Percentiles rank a stretch among this genome's conserved stretches.
These are phyloP conservation scores for Anseranas semipalmata DNA, from an alignment of 2,113 vertebrate species.

Conservation along the genomic window DNA sequence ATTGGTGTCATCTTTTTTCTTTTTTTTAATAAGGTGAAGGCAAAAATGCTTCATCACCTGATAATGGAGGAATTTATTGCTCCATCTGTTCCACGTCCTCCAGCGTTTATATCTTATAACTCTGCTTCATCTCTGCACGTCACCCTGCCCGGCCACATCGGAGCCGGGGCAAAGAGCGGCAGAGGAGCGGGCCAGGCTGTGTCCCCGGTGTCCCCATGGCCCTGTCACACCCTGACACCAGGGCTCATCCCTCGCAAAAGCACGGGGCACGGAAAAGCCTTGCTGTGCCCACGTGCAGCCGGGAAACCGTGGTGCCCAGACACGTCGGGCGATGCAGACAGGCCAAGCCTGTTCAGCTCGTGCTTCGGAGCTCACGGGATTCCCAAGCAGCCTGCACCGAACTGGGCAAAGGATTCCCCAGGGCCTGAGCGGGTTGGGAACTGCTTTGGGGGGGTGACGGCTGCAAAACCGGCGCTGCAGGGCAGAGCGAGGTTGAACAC, in stretches of 20 bases:
- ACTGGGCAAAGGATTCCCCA: not conserved
- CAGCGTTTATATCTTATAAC: not conserved
- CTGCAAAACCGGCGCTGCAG: too few relatives aligned
- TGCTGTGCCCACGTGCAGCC: not conserved
- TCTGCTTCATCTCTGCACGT: not conserved
- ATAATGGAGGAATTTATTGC: not conserved
- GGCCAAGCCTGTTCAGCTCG: not conserved
- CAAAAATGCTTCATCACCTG: not conserved
- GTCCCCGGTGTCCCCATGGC: too few relatives aligned
- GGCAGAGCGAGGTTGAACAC: not conserved
- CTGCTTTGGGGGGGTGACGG: too few relatives aligned
- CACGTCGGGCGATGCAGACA: rapidly evolving
- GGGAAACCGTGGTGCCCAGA: not conserved
- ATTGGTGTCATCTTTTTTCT: not conserved
- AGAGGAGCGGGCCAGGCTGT: too few relatives aligned
- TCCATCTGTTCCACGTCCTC: not conserved
- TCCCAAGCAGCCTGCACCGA: not conserved
- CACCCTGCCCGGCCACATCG: not conserved
- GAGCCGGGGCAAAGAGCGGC: too few relatives aligned
- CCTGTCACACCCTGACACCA: too few relatives aligned
- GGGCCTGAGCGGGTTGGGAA: not conserved
- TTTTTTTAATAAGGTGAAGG: not conserved
- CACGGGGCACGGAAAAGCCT: too few relatives aligned
- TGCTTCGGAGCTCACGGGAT: not conserved
- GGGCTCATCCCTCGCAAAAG: too few relatives aligned